Evolutionary conservation across 2,797 vertebrate species (phyloP), one percentile per base, ranked within the genome.

Genomic region (Ficedula albicollis): DNA sequence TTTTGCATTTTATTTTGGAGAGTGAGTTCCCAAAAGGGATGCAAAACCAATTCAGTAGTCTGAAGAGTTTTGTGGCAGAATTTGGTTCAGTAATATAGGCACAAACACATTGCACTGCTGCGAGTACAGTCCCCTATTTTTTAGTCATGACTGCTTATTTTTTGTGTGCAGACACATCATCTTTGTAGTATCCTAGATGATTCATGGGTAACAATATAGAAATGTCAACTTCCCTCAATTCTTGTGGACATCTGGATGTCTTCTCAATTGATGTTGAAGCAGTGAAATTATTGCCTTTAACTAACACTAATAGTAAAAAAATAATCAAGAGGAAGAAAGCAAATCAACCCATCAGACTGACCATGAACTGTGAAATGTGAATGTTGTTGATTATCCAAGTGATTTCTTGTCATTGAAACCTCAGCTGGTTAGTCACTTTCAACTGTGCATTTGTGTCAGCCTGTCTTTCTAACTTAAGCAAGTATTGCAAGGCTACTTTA

Each of bases 1-100:
- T 81, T 66, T 15, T 66, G 58, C 15, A 75, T 87, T 94, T 93
- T 59, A 75, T 87, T 94, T 88, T 38, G 59, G 55, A 93, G 60
- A n/a, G 12, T 79, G 12, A 17, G 2, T 13, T 69, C 48, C 60
- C 62, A 81, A 54, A 11, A 69, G 32, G 32, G 44, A 85, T 15
- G 36, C 75, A 60, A 93, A 93, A 43, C 19, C 29, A 87, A 93
- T 84, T 76, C 43, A 78, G 17, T 63, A 54, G 14, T 63, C 44
- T 81, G 68, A 92, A 87, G 44, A 63, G 14, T 55, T 84, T 91
- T 3, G 3, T 81, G 41, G 12, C 13, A 89, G n/a, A 32, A 80
- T 96, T 93, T 4, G 6, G 13, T 38, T 89, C 89, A 90, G 22
- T 69, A 68, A 63, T 60, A 60, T 2, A 89, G 44, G 18, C 41